A percentile compares a stretch with the other conserved stretches of the same genome.
Conservation (phyloP, 2,113 vertebrate genomes). For the Addax nasomaculatus region DNA sequence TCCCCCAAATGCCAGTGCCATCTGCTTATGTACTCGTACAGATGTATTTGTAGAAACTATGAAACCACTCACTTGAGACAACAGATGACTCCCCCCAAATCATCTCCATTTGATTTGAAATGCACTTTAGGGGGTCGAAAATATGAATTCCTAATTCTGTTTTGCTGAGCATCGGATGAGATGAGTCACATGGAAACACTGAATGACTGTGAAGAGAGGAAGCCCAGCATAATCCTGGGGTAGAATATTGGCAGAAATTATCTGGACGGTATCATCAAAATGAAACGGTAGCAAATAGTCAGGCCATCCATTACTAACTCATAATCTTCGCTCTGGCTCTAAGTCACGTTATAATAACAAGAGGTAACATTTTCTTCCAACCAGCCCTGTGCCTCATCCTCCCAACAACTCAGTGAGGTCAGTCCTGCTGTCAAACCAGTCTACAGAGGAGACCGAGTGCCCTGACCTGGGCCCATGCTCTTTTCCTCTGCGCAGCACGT, state of each 20-base stretch:
- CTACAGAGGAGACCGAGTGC: background rate
- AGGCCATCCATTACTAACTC: background rate
- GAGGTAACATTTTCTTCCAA: background rate
- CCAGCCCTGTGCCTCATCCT: background rate
- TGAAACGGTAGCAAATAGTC: background rate
- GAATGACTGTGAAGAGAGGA: background rate
- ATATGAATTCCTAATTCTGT: background rate
- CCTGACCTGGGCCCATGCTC: background rate
- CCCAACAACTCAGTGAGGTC: background rate
- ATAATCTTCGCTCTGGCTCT: background rate
- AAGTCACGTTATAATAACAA: background rate
- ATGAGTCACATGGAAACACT: background rate
- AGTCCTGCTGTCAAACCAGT: background rate
- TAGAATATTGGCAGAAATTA: background rate
- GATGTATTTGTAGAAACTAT: background rate
- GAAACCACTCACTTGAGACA: background rate
- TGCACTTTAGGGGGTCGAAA: background rate
- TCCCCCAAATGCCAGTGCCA: background rate
- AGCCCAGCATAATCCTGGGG: background rate
- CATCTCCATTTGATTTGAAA: background rate
- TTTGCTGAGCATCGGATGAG: background rate
- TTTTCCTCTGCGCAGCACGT: too few species aligned
- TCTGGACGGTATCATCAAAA: background rate
- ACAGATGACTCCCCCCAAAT: background rate
- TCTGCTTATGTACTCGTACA: rapidly evolving